Percentiles rank a stretch among this genome's conserved stretches.
phyloP scores from a whole-genome alignment of 2,113 vertebrate genomes.

The Ictalurus furcatus region DNA sequence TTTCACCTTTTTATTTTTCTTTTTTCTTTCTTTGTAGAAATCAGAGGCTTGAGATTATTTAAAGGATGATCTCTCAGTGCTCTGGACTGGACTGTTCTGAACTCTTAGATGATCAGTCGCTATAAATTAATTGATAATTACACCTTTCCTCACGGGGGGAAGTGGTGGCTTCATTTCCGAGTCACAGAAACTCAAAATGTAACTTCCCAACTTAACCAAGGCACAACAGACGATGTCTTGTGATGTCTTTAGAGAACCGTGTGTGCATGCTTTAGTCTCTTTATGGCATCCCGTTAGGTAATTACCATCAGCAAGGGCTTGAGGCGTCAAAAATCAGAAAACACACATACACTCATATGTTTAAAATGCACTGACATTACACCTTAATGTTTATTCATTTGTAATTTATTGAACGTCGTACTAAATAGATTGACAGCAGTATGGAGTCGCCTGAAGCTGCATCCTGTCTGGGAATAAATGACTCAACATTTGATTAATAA shows the following conservation, averaged over 20 bases:
- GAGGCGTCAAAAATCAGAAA: not conserved
- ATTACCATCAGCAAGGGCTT: not conserved
- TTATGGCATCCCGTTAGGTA: not conserved
- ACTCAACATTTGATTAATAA: not conserved
- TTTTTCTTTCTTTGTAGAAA: not conserved
- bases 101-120: not conserved
- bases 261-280: not conserved
- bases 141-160: not conserved
- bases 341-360: not conserved
- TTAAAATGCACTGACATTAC: not conserved
- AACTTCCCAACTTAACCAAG: not conserved
- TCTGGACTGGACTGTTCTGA: not conserved
- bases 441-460: not conserved
- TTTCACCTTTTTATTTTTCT: too few relatives aligned
- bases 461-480: slow-evolving; percentile 2
- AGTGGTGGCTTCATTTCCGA: not conserved
- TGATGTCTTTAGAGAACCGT: not conserved
- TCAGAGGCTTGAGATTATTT: not conserved
- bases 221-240: too few relatives aligned
- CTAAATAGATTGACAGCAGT: not conserved
- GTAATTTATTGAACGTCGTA: not conserved
- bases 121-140: not conserved
- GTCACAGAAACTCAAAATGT: not conserved
- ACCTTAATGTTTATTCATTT: slow-evolving; percentile 27
- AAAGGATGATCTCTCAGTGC: not conserved